Conservation (phyloP, 2,113 vertebrate species). For the Miniopterus natalensis region DNA sequence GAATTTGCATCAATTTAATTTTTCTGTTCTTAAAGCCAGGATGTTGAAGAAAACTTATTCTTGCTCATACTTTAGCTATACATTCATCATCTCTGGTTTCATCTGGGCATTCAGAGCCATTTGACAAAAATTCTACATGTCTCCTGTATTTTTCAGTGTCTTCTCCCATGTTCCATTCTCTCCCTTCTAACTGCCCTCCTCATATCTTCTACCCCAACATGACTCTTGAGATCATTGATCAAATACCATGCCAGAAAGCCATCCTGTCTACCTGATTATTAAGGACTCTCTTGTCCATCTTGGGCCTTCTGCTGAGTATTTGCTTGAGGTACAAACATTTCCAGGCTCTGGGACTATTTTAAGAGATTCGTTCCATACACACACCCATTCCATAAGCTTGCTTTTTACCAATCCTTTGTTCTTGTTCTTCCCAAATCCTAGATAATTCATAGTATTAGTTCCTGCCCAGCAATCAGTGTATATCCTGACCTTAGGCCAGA, state of each 20-base stretch:
- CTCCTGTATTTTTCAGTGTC: not conserved
- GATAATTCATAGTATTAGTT: not conserved
- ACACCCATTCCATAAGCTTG: not conserved
- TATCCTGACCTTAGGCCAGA: not conserved
- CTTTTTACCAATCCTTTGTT: not conserved
- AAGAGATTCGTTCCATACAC: not conserved
- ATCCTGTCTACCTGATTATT: not conserved
- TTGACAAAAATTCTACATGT: not conserved
- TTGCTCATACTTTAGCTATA: not conserved
- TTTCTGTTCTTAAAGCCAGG: not conserved
- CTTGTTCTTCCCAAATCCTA: not conserved
- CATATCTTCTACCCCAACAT: not conserved
- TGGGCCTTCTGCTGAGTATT: not conserved
- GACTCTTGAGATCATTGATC: not conserved
- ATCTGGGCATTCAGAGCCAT: not conserved
- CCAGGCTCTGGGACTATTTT: not conserved
- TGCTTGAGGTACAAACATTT: not conserved
- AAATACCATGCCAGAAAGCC: not conserved
- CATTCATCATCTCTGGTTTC: not conserved
- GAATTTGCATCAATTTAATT: not conserved
- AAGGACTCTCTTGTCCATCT: not conserved
- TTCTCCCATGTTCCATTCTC: not conserved
- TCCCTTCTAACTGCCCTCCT: not conserved
- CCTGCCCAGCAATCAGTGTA: not conserved
- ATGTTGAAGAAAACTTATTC: slow-evolving; percentile 1